Evolutionary conservation across 1,140 invertebrate species (phyloP).

Genomic region (Calephelis nemesis): DNA sequence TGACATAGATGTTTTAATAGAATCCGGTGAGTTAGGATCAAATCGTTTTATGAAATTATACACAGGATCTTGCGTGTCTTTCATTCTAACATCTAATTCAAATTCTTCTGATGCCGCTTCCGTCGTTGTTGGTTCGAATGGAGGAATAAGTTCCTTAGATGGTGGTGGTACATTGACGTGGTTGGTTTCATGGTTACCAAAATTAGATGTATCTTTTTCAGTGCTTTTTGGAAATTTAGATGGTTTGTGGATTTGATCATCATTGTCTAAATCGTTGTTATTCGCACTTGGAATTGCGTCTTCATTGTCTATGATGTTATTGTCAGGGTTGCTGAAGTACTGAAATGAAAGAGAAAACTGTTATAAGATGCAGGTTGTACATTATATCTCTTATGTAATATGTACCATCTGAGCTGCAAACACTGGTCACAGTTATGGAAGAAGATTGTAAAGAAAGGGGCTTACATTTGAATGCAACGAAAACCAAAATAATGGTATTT

Average conservation of each 20-base stretch:
- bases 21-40: constrained; percentile 64
- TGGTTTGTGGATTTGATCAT: constrained; percentile 36
- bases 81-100: constrained; percentile 41
- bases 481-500: no score
- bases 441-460: no score
- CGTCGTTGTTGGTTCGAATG: constrained; percentile 41
- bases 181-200: neutral
- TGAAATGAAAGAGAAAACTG: constrained; percentile 39
- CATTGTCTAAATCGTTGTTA: constrained; percentile 59
- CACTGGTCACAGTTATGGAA: no score
- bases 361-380: neutral
- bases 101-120: constrained; percentile 39
- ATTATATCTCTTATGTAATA: no score
- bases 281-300: constrained; percentile 49
- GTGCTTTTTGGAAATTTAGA: neutral
- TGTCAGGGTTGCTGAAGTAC: constrained; percentile 59
- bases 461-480: no score
- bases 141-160: constrained; percentile 44
- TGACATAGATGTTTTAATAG: constrained; percentile 60
- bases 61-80: constrained; percentile 46
- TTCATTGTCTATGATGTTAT: constrained; percentile 62
- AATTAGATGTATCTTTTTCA: neutral
- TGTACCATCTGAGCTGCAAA: no score
- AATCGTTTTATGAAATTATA: constrained; percentile 74
- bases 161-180: constrained; percentile 31